Percentiles rank a stretch among this genome's conserved stretches.
These are phyloP conservation scores for Notolepis coatsorum DNA, from an alignment of 2,797 vertebrate species.

Conservation along the genomic window DNA sequence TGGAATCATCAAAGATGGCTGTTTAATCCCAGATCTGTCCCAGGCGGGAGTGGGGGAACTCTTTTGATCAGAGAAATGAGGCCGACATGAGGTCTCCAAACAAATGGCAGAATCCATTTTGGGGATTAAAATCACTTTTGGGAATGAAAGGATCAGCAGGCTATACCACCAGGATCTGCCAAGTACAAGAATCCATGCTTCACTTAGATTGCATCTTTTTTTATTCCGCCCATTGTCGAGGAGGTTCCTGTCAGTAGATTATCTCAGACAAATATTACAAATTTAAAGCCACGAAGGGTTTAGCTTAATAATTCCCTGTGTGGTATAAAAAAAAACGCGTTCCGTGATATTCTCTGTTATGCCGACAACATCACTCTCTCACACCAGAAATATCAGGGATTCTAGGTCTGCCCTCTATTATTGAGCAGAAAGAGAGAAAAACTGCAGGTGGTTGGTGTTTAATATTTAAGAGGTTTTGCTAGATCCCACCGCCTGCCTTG, in stretches of 20 bases:
- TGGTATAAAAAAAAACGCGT: constrained; percentile 16
- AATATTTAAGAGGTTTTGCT: constrained; percentile 79
- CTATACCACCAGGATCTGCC: constrained; percentile 48
- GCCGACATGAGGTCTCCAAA: constrained; percentile 66
- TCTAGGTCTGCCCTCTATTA: constrained; percentile 59
- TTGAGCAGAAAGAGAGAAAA: constrained; percentile 66
- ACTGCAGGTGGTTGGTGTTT: constrained; percentile 76
- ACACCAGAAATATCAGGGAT: constrained; percentile 55
- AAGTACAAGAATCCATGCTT: constrained; percentile 49
- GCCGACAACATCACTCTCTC: constrained; percentile 24
- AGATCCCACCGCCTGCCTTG: constrained; percentile 67
- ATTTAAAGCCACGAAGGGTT: background rate
- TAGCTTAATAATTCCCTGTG: background rate
- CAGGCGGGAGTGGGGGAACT: constrained; percentile 64
- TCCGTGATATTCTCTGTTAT: constrained; percentile 28
- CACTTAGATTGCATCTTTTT: background rate
- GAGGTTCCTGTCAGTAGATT: background rate
- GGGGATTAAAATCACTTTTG: constrained; percentile 71
- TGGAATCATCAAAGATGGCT: constrained; percentile 80
- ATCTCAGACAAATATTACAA: background rate
- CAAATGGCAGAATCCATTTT: constrained; percentile 67
- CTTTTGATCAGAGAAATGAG: constrained; percentile 79
- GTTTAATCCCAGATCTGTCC: constrained; percentile 81
- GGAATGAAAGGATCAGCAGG: constrained; percentile 73
- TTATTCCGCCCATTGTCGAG: background rate